Percentiles rank a stretch among this genome's conserved stretches.
Conservation (phyloP, 2,888 invertebrate species). For the Falcaria lacertinaria region DNA sequence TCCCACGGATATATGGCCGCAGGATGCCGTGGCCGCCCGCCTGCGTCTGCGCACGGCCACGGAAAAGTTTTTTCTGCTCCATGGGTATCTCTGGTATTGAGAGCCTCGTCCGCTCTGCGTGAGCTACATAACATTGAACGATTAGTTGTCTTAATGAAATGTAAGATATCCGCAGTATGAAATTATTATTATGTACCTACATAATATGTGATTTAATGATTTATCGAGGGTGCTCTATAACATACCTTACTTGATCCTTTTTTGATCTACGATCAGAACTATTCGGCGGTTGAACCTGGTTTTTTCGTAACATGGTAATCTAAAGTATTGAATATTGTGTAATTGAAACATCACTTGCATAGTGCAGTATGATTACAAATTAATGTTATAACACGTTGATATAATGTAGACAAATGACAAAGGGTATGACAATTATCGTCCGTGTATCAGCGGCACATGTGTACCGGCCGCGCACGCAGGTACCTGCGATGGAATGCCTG, state of each 20-base stretch:
- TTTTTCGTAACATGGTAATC: no score
- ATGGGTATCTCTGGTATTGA: neutral
- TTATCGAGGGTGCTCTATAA: no score
- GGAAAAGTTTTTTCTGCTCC: neutral
- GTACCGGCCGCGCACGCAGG: conserved; percentile 46
- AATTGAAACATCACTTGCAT: no score
- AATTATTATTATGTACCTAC: neutral
- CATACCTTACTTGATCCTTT: no score
- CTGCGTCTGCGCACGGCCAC: neutral
- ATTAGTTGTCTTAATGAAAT: neutral
- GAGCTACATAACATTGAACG: neutral
- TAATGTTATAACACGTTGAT: neutral
- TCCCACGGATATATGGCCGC: conserved; percentile 58
- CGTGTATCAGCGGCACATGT: conserved; percentile 49
- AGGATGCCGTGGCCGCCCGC: conserved; percentile 24
- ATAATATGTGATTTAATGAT: no score
- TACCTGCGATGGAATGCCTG: conserved; percentile 73
- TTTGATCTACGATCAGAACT: no score
- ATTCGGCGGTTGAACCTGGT: no score
- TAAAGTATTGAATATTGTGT: no score
- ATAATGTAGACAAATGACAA: conserved; percentile 14
- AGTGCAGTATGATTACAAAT: neutral
- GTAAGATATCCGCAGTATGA: neutral
- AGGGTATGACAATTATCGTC: conserved; percentile 19
- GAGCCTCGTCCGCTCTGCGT: neutral